Evolutionary conservation across 2,888 invertebrate species (phyloP), one percentile per base, ranked within the genome.

Genomic region (Eulithis testata): DNA sequence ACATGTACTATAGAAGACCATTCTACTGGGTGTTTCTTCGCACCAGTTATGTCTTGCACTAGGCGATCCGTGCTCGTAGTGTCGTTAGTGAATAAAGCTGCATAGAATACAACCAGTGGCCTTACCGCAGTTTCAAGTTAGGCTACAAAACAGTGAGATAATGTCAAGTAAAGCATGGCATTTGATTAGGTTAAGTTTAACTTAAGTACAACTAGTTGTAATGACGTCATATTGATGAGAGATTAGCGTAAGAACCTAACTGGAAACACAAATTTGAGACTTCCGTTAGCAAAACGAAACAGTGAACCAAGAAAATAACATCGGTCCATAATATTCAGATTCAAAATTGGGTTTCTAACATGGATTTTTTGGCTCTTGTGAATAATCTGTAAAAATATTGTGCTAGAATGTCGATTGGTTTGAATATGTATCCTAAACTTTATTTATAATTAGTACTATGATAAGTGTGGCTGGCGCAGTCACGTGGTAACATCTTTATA

Each of bases 151-250:
- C 80, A 84, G 84, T 86, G 84, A 87, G 82, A 84, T 78, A 78
- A 73, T 78, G 80, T 81, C 79, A 79, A 76, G 21, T 76, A 74
- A 80, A 80, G 79, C 75, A 73, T 81, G 83, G 87, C 87, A 87
- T 88, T 87, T 88, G 76, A 73, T 74, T 83, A 84, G 77, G 69
- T 45, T 84, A 81, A 81, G 81, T 65, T 66, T 67, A 64, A 63
- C 54, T 11, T 70, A 72, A 70, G 70, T 72, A 70, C 68, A 72
- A 64, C 14, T 64, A 64, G 50, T 49, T 54, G 51, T 63, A 60
- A 60, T 61, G 50, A 62, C 56, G 52, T 64, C 53, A 50, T 60
- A 45, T 40, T 63, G 58, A 45, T 65, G 62, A 60, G 57, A 63
- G 68, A 49, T 63, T 64, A 60, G 56, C 5, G 40, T 65, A 65